phyloP scores from a whole-genome alignment of 2,888 invertebrate genomes.

The Vandiemenella viatica region DNA sequence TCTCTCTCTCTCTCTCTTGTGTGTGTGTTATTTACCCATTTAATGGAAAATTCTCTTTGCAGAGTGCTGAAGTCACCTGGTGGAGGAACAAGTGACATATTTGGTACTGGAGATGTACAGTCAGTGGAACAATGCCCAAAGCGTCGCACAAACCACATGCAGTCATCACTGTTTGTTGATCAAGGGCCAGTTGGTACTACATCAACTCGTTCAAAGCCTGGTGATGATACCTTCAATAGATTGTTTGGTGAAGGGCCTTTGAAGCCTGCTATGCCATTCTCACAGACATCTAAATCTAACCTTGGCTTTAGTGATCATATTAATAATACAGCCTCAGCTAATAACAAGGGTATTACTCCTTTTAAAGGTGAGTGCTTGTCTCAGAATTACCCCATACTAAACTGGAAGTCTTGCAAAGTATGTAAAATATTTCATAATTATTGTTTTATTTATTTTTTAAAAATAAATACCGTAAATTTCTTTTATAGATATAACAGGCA shows the following conservation, averaged over 20 bases:
- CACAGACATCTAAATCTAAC: background rate
- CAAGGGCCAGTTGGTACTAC: slow-evolving; percentile 43
- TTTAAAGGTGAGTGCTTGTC: background rate
- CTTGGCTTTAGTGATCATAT: background rate
- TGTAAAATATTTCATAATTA: too few species aligned
- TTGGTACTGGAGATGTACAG: slow-evolving; percentile 38
- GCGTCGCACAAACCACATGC: slow-evolving; percentile 24
- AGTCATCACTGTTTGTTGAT: slow-evolving; percentile 38
- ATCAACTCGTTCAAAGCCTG: slow-evolving; percentile 29
- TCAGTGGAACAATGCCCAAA: slow-evolving; percentile 35
- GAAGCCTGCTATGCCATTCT: background rate
- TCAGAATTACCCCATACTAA: too few species aligned
- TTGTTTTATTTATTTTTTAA: too few species aligned
- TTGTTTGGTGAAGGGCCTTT: slow-evolving; percentile 15
- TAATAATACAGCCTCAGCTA: too few species aligned
- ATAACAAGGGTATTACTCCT: too few species aligned
- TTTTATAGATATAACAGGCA: too few species aligned
- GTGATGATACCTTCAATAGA: slow-evolving; percentile 19
- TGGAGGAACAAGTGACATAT: slow-evolving; percentile 52
- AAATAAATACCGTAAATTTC: too few species aligned
- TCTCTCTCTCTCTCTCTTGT: too few species aligned
- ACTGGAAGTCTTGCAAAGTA: too few species aligned
- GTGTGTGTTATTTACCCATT: too few species aligned
- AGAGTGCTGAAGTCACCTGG: slow-evolving; percentile 55
- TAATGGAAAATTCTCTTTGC: too few species aligned